A percentile compares a stretch with the other conserved stretches of the same genome.
phyloP scores from a whole-genome alignment of 2,888 invertebrate species.

The Scelioninae gen. 1 region DNA sequence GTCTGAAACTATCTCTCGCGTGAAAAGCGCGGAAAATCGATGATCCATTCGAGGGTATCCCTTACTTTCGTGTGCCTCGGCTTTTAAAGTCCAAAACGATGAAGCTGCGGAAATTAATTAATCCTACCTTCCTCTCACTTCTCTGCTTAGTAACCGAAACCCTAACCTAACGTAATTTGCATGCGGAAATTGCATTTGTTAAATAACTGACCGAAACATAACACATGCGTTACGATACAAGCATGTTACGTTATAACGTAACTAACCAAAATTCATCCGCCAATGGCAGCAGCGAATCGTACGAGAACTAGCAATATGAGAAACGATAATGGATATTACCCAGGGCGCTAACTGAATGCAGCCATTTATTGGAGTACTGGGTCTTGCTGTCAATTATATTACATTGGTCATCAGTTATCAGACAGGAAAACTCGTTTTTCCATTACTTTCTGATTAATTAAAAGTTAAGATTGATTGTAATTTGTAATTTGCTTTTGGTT shows the following conservation, averaged over 20 bases:
- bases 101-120: conserved; percentile 6
- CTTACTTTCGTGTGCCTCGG: conserved; percentile 4
- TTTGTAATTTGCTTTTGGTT: too few relatives aligned
- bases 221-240: conserved; percentile 17
- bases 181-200: conserved; percentile 22
- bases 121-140: too few relatives aligned
- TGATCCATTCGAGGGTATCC: conserved; percentile 16
- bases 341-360: conserved; percentile 29
- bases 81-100: conserved; percentile 13
- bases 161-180: conserved; percentile 19
- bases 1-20: conserved; percentile 37
- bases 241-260: conserved; percentile 7
- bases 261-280: conserved; percentile 36
- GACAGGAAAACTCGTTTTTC: background rate
- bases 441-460: too few relatives aligned
- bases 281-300: conserved; percentile 20
- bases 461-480: too few relatives aligned
- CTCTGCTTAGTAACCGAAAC: conserved; percentile 11
- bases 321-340: conserved; percentile 50
- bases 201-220: conserved; percentile 23
- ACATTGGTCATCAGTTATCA: conserved; percentile 6
- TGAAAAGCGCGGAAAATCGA: conserved; percentile 39
- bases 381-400: conserved; percentile 11
- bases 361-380: conserved; percentile 22
- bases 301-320: conserved; percentile 8